Evolutionary conservation across 64 coral and sea anemone genomes (phyloP), one percentile per base, ranked within the genome.

Genomic region (Montipora efflorescens): DNA sequence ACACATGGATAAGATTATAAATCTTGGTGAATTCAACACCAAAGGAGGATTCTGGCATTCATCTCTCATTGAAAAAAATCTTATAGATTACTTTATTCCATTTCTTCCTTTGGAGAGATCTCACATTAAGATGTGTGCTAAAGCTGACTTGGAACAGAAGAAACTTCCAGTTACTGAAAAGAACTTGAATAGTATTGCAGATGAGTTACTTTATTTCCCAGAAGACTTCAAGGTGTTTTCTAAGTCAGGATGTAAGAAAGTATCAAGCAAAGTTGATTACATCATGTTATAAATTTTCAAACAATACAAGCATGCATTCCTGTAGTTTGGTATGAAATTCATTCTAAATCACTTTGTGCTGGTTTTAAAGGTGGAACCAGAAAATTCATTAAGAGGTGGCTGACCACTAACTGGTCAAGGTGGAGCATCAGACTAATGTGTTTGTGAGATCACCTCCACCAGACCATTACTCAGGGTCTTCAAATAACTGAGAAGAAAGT

Each of bases 31-130:
- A 62, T 95, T 95, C 70, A 95, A 95, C 15, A 22, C 13, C 59
- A 87, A 93, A 59, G 94, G 91, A 19, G 96, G 96, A 16, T 93
- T 98, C 36, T 91, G 94, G 94, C 96, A 98, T 84, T 59, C 94
- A 47, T 51, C 82, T 2, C 58, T 98, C 3, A 95, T 98, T 61
- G 80, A 93, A 6, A 78, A 90, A 52, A 77, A 94, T 59, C 89
- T 95, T 7, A 93, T 98, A 48, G 97, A 98, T 75, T 98, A 88
- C 36, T 98, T 98, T 73, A 69, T 98, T 15, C 97, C 97, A 47
- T 98, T 98, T 73, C 22, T 98, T 51, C 97, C 97, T 1, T 92
- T 98, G 44, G 97, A 98, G 74, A 93, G 71, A 21, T 78, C 77
- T 43, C 97, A 98, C 28, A 78, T 98, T 18, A 91, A 89, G 75